Percentiles rank a stretch among this genome's conserved stretches.
These are phyloP conservation scores for Noctua janthina DNA, from an alignment of 2,888 invertebrate species.

Conservation along the genomic window DNA sequence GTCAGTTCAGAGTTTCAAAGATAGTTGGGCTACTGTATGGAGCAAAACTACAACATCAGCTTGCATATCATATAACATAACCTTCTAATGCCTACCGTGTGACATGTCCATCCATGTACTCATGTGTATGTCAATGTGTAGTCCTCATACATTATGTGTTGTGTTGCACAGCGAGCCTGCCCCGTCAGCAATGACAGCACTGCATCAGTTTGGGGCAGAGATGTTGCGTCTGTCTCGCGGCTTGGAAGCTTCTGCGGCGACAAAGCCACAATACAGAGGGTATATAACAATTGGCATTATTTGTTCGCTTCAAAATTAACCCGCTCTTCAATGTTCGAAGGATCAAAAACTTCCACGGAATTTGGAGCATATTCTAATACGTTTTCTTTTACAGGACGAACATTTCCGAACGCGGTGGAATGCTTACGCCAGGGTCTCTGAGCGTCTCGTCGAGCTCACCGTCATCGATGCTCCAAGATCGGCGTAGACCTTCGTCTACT, in stretches of 20 bases:
- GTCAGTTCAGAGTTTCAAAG: background rate
- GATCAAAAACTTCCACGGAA: conserved; percentile 34
- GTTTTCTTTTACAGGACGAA: conserved; percentile 79
- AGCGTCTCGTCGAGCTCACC: conserved; percentile 88
- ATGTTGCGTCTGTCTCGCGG: conserved; percentile 96
- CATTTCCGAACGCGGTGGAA: conserved; percentile 84
- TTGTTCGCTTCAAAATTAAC: conserved; percentile 77
- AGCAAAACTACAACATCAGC: conserved; percentile 45
- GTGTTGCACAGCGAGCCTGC: conserved; percentile 93
- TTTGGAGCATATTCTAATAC: conserved; percentile 22
- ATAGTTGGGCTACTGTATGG: conserved; percentile 20
- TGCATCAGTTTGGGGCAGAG: conserved; percentile 96
- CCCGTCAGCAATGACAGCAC: conserved; percentile 95
- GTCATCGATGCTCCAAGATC: conserved; percentile 86
- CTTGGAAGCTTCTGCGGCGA: conserved; percentile 92
- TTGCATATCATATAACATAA: conserved; percentile 61
- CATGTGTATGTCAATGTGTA: conserved; percentile 78
- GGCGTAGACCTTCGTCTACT: conserved; percentile 83
- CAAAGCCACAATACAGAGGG: conserved; percentile 87
- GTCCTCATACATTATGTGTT: conserved; percentile 83
- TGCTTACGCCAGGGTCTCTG: conserved; percentile 86
- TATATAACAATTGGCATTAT: conserved; percentile 85
- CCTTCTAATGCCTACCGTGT: conserved; percentile 44
- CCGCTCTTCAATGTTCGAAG: conserved; percentile 55
- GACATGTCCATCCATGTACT: conserved; percentile 57